phyloP scores from a whole-genome alignment of 2,888 invertebrate genomes.

The Macrosoma leucophasiata region DNA sequence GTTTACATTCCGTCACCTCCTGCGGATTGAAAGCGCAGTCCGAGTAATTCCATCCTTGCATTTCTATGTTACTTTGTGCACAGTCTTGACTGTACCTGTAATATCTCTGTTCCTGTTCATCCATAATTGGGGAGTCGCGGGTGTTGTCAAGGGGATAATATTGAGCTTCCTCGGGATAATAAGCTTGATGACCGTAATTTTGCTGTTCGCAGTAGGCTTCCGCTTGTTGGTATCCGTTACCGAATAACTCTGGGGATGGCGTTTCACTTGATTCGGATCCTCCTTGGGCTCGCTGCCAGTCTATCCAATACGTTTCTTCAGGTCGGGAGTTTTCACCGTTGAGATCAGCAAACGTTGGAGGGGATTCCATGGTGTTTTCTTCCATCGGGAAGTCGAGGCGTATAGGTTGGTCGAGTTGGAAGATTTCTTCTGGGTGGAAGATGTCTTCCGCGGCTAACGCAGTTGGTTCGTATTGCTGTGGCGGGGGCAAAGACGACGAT shows the following conservation, averaged over 20 bases:
- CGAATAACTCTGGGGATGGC: slow-evolving; percentile 74
- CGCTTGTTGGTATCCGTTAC: slow-evolving; percentile 53
- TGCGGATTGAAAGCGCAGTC: slow-evolving; percentile 55
- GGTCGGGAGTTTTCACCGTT: slow-evolving; percentile 82
- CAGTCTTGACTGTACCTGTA: slow-evolving; percentile 58
- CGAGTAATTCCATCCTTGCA: slow-evolving; percentile 55
- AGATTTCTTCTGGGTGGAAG: slow-evolving; percentile 86
- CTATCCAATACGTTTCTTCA: slow-evolving; percentile 76
- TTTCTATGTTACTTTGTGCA: slow-evolving; percentile 45
- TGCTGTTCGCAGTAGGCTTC: slow-evolving; percentile 62
- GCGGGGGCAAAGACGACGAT: slow-evolving; percentile 49
- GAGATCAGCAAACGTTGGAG: slow-evolving; percentile 82
- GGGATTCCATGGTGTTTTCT: slow-evolving; percentile 74
- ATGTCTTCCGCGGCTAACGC: slow-evolving; percentile 78
- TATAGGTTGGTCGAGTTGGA: slow-evolving; percentile 84
- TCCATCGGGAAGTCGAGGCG: slow-evolving; percentile 77
- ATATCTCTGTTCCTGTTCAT: slow-evolving; percentile 54
- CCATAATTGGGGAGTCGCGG: slow-evolving; percentile 52
- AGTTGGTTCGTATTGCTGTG: slow-evolving; percentile 75
- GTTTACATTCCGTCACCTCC: slow-evolving; percentile 48
- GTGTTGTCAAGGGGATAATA: slow-evolving; percentile 54
- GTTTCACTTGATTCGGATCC: slow-evolving; percentile 72
- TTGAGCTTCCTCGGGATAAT: slow-evolving; percentile 62
- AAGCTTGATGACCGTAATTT: slow-evolving; percentile 48
- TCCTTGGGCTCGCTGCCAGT: slow-evolving; percentile 67